Base-by-base conservation (phyloP, 2,797 vertebrate species). In the Steatocranus sp. region DNA sequence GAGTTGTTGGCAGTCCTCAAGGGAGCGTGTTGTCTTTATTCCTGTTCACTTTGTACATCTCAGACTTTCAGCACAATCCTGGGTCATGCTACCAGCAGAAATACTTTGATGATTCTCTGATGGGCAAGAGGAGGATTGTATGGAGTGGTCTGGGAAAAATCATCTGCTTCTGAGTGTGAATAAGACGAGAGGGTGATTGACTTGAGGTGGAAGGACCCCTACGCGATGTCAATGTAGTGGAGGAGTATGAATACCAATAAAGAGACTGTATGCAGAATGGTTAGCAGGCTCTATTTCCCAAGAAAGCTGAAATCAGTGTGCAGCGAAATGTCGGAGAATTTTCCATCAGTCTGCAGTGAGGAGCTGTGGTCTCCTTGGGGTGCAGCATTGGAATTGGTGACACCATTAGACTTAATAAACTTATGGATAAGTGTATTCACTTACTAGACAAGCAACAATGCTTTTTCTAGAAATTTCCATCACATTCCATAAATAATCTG, bases 371-470 rank as follows among this genome's bases (percentile, higher is more conserved):
- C 0, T 27, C 32, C 18, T 20, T 34, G 6, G 11, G 1, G 10
- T 11, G 32, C 56, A 61, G 30, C 23, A 27, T 43, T 43, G n/a
- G 14, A 43, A 41, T 6, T 68, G 63, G 36, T 43, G 63, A 43
- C 63, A 68, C 36, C 36, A 68, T 17, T 38, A 68, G 0, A 46
- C 0, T 46, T 70, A 27, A 27, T 18, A 18, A 27, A 46, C 2
- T 27, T 46, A 30, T 12, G 41, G 38, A 70, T 43, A 46, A 15
- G 54, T 18, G 32, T 18, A 32, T 18, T 20, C 38, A 43, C 14
- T 70, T 11, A 43, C 2, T 58, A 34, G 30, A 58, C 9, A n/a
- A 58, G 2, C 30, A 61, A n/a, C 11, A 61, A 61, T 34, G 56
- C 30, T 8, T 61, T 61, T 61, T 61, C 10, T 61, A n/a, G 17